These are phyloP conservation scores for Emydocephalus ijimae DNA, from an alignment of 2,113 vertebrate genomes.

Conservation along the genomic window DNA sequence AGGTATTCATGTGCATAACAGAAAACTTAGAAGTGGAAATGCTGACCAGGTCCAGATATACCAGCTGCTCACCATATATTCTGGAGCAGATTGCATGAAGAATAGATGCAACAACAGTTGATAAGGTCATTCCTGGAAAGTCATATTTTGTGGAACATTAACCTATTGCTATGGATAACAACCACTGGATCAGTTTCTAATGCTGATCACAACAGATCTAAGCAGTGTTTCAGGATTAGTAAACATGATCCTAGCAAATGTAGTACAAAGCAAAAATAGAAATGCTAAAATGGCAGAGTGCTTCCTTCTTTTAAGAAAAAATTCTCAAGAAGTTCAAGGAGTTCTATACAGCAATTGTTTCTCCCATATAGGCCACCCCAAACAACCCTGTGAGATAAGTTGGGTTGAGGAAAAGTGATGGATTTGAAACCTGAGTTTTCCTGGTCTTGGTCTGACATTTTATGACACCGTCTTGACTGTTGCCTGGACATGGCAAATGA, in stretches of 20 bases:
- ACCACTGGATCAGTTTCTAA: too few species aligned
- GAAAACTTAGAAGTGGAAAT: background rate
- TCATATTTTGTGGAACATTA: background rate
- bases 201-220: background rate
- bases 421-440: background rate
- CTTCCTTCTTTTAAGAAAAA: background rate
- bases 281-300: background rate
- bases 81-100: background rate
- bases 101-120: background rate
- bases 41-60: background rate
- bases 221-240: background rate
- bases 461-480: background rate
- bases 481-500: background rate
- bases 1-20: background rate
- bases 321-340: background rate
- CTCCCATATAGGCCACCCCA: background rate
- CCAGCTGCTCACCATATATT: background rate
- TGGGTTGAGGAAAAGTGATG: background rate
- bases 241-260: background rate
- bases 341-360: background rate
- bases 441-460: background rate
- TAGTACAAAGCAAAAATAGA: background rate
- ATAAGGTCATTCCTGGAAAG: background rate
- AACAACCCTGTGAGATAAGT: background rate
- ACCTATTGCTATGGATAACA: background rate